A percentile compares a stretch with the other conserved stretches of the same genome.
These are phyloP conservation scores for Steatornis caripensis DNA, from an alignment of 2,113 vertebrate species.

Conservation along the genomic window DNA sequence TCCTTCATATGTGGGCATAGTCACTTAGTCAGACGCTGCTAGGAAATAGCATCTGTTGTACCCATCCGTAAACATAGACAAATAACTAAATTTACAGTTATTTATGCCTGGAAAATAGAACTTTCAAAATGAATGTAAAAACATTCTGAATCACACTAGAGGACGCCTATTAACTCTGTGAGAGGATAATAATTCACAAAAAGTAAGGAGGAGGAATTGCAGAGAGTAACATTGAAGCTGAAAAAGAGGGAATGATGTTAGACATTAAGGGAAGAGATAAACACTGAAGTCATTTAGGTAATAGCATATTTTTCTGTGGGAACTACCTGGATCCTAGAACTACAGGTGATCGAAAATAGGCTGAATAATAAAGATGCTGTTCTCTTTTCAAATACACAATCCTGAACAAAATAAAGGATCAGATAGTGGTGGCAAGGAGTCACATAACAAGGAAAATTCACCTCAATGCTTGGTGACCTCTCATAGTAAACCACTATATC, in stretches of 20 bases:
- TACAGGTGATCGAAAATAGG: not conserved
- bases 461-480: not conserved
- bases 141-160: not conserved
- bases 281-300: not conserved
- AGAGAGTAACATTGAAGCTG: not conserved
- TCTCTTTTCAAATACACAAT: not conserved
- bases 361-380: not conserved
- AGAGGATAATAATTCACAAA: not conserved
- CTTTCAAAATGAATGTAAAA: not conserved
- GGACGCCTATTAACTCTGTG: not conserved
- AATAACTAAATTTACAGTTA: constrained; percentile 1
- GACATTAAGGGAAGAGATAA: not conserved
- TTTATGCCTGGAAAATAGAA: not conserved
- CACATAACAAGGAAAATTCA: not conserved
- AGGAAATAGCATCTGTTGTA: constrained; percentile 8
- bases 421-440: not conserved
- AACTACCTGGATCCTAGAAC: not conserved
- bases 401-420: not conserved
- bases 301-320: not conserved
- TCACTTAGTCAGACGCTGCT: constrained; percentile 3
- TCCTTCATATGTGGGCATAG: not conserved
- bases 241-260: not conserved
- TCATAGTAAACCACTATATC: not conserved
- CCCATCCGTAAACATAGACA: not conserved
- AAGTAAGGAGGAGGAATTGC: not conserved